A percentile compares a stretch with the other conserved stretches of the same genome.
Evolutionary conservation across 2,797 vertebrate species (phyloP).

Genomic region (Rousettus madagascariensis): DNA sequence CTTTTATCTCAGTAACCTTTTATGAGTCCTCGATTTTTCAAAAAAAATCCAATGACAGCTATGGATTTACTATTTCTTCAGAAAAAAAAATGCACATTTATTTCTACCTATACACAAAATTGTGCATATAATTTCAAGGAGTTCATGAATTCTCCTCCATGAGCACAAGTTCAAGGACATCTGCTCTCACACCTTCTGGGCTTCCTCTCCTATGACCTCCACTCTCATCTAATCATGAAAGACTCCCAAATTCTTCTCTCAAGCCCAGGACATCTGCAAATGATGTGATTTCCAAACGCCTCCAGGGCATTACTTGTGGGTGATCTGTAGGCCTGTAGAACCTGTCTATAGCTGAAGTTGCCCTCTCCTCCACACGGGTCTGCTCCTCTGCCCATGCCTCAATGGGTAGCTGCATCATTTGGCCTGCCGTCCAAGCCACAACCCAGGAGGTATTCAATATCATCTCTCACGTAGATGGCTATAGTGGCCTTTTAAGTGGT

Average conservation of each 20-base stretch:
- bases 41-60: slow-evolving; percentile 10
- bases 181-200: not conserved
- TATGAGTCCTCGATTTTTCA: not conserved
- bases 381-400: not conserved
- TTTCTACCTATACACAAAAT: not conserved
- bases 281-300: not conserved
- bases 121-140: not conserved
- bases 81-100: slow-evolving; percentile 14
- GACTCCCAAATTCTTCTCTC: not conserved
- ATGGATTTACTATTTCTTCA: slow-evolving; percentile 1
- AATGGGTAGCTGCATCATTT: not conserved
- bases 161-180: not conserved
- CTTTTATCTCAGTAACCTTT: not conserved
- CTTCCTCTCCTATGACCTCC: not conserved
- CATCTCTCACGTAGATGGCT: not conserved
- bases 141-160: not conserved
- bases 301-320: not conserved
- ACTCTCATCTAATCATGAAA: not conserved
- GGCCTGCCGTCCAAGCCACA: not conserved
- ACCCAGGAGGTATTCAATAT: not conserved
- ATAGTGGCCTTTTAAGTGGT: not conserved
- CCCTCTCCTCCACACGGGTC: not conserved
- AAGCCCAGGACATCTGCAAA: not conserved
- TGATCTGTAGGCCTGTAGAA: not conserved
- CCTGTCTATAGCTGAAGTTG: not conserved